Evolutionary conservation across 1,140 invertebrate genomes (phyloP).

Genomic region (Brachionus angularis): DNA sequence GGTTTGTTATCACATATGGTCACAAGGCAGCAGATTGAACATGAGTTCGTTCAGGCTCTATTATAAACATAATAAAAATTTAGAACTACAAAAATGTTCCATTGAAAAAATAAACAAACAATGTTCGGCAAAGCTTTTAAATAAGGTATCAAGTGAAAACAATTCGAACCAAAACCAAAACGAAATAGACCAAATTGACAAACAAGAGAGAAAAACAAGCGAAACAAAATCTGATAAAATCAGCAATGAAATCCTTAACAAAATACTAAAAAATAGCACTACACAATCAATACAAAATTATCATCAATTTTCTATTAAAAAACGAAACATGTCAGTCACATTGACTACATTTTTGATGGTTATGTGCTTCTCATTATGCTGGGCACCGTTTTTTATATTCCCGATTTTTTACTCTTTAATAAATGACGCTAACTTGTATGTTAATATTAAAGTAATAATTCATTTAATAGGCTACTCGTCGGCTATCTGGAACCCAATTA

Average conservation of each 20-base stretch:
- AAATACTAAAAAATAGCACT: slow-evolving; percentile 16
- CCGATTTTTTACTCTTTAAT: slow-evolving; percentile 31
- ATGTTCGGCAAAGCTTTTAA: not conserved
- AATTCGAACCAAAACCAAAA: not conserved
- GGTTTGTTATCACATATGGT: slow-evolving; percentile 42
- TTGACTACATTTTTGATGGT: slow-evolving; percentile 40
- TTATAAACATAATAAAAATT: slow-evolving; percentile 15
- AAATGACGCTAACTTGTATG: not conserved
- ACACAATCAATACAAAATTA: slow-evolving; percentile 37
- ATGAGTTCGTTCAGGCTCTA: slow-evolving; percentile 14
- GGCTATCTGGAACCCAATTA: slow-evolving; percentile 27
- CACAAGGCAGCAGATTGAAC: slow-evolving; percentile 8
- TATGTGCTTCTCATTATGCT: slow-evolving; percentile 34
- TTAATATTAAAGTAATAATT: slow-evolving; percentile 15
- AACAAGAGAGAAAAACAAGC: not conserved
- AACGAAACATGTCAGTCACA: slow-evolving; percentile 39
- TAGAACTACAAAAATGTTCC: not conserved
- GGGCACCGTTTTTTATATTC: slow-evolving; percentile 41
- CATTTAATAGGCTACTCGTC: slow-evolving; percentile 37
- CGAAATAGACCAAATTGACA: not conserved
- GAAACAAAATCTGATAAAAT: not conserved
- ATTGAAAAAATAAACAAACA: not conserved
- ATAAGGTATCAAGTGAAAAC: not conserved
- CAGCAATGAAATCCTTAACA: not conserved
- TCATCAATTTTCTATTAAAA: slow-evolving; percentile 43